These are phyloP conservation scores for Aldabrachelys gigantea DNA, from an alignment of 2,113 vertebrate species.

Conservation along the genomic window DNA sequence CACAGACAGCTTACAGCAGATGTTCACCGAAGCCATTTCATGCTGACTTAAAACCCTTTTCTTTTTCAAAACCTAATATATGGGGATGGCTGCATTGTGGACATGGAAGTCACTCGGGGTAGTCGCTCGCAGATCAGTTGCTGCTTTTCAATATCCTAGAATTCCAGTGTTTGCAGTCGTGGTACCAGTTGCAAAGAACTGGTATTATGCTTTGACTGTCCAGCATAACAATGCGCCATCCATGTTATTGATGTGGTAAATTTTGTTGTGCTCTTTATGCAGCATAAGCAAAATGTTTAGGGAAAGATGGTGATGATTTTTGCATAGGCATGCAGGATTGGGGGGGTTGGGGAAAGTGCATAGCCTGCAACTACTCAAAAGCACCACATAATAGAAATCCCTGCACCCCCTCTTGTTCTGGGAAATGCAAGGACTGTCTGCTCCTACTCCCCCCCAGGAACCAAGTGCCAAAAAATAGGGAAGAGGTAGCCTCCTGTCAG, in stretches of 20 bases:
- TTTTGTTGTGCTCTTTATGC: not conserved
- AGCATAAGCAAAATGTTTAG: not conserved
- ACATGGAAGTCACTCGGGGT: not conserved
- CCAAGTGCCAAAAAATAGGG: not conserved
- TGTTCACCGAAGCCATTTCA: constrained; percentile 67
- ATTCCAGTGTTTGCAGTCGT: not conserved
- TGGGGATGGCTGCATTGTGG: not conserved
- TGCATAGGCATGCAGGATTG: not conserved
- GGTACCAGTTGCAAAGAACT: not conserved
- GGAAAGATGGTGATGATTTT: not conserved
- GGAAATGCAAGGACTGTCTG: not conserved
- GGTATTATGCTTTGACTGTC: not conserved
- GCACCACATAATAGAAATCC: not conserved
- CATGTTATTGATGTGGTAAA: accelerated
- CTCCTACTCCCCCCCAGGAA: accelerated
- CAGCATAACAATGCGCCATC: not conserved
- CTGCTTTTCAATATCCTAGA: not conserved
- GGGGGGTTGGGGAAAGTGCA: not conserved
- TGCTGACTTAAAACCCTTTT: constrained; percentile 63
- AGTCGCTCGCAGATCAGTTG: not conserved
- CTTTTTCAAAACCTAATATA: constrained; percentile 36
- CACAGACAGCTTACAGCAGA: constrained; percentile 60
- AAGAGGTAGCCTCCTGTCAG: too few relatives aligned
- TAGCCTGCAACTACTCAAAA: not conserved
- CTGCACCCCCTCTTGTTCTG: not conserved